Conservation (phyloP, 2,113 vertebrate genomes). For the Aix galericulata region DNA sequence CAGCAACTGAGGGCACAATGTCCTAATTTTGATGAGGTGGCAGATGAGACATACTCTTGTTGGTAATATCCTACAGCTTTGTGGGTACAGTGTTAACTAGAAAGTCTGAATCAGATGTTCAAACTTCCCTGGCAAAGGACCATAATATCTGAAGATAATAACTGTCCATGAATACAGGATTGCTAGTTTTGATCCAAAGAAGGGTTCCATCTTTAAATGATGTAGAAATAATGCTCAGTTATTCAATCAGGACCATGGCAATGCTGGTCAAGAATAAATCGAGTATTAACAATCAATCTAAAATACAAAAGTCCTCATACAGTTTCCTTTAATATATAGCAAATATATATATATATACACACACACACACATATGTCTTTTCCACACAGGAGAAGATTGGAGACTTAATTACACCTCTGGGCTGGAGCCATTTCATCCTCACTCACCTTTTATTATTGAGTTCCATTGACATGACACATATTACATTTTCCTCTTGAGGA, state of each 20-base stretch:
- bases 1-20: background rate
- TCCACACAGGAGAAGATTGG: background rate
- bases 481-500: background rate
- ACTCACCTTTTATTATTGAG: background rate
- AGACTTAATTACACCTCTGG: background rate
- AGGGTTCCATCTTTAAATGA: background rate
- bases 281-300: background rate
- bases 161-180: background rate
- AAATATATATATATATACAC: background rate
- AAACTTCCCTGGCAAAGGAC: background rate
- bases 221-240: background rate
- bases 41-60: background rate
- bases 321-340: background rate
- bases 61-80: background rate
- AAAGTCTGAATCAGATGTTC: background rate
- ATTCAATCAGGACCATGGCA: background rate
- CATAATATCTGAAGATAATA: background rate
- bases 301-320: background rate
- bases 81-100: accelerated
- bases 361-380: background rate
- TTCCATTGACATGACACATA: background rate
- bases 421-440: background rate
- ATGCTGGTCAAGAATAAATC: background rate
- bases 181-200: background rate
- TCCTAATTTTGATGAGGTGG: background rate